These are phyloP conservation scores for Bergia puertoricense DNA, from an alignment of 92 coral and sea anemone genomes.

Conservation along the genomic window DNA sequence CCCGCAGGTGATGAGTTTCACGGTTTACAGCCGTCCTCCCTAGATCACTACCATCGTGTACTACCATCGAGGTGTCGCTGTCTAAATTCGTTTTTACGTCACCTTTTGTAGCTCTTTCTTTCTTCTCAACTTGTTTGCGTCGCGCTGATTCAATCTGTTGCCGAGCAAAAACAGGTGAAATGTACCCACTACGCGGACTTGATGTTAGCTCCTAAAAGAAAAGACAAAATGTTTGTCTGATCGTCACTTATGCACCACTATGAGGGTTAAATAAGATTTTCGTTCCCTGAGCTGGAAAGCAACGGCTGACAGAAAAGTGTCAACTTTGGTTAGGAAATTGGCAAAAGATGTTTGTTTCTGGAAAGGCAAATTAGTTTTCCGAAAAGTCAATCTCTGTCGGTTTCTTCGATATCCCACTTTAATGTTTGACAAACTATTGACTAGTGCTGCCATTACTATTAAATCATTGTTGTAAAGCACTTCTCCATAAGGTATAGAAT, in stretches of 20 bases:
- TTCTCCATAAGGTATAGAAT: too few species aligned
- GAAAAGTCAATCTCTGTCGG: too few species aligned
- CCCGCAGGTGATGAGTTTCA: neutral
- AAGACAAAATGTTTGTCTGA: neutral
- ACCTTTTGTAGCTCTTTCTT: neutral
- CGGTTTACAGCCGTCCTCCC: neutral
- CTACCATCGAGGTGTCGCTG: neutral
- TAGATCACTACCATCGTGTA: neutral
- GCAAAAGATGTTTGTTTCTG: neutral
- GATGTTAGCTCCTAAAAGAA: constrained; percentile 19
- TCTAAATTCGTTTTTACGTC: neutral
- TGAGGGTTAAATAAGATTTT: too few species aligned
- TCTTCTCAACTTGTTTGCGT: constrained; percentile 4
- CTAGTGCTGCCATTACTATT: too few species aligned
- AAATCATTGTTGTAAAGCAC: too few species aligned
- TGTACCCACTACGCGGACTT: constrained; percentile 30
- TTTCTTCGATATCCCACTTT: too few species aligned
- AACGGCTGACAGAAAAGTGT: too few species aligned
- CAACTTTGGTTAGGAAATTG: neutral
- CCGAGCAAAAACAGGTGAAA: constrained; percentile 12
- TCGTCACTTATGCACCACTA: too few species aligned
- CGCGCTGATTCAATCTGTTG: neutral
- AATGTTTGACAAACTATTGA: too few species aligned
- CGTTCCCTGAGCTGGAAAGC: too few species aligned
- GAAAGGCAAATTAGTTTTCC: too few species aligned